These are phyloP conservation scores for Rhinichthys osculus DNA, from an alignment of 2,797 vertebrate species.

Conservation along the genomic window DNA sequence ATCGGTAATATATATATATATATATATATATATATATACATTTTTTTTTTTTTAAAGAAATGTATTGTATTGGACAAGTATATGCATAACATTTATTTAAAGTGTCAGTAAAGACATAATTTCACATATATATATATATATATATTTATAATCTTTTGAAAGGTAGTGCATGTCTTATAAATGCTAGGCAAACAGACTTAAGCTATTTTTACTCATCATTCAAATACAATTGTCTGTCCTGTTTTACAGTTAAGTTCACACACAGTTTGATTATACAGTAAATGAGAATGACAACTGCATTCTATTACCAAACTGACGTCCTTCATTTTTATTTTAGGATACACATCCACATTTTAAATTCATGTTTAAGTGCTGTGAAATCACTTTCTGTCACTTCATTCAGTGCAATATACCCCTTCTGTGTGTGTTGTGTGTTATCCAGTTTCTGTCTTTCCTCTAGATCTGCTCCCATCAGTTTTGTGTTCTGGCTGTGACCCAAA, in stretches of 20 bases:
- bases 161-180: not conserved
- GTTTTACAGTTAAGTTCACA: not conserved
- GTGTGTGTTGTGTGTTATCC: not conserved
- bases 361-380: not conserved
- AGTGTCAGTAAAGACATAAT: not conserved
- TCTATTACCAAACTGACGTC: not conserved
- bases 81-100: not conserved
- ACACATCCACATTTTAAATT: not conserved
- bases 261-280: not conserved
- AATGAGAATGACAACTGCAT: not conserved
- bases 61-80: not conserved
- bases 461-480: slow-evolving; percentile 5
- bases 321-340: not conserved
- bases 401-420: not conserved
- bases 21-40: no score
- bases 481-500: slow-evolving; percentile 8
- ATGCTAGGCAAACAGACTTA: not conserved
- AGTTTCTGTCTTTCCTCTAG: slow-evolving; percentile 11
- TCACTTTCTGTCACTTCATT: not conserved
- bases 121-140: no score
- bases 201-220: not conserved
- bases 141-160: not conserved
- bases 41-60: no score
- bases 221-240: not conserved
- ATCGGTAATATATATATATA: no score